Conservation (phyloP, 2,113 vertebrate genomes). For the Pelmatolapia mariae region DNA sequence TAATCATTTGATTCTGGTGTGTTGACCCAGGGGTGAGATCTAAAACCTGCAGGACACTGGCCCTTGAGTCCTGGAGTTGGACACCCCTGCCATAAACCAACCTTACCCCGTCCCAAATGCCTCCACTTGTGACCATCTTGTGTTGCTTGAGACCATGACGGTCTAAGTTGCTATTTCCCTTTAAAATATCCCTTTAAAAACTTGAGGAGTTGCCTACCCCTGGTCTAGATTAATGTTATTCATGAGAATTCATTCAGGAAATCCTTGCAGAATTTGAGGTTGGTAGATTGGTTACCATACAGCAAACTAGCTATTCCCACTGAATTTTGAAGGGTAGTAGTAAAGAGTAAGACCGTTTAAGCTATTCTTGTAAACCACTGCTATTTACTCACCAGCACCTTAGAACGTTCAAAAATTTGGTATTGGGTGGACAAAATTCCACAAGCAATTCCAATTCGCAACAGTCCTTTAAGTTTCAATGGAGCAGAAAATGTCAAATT, state of each 20-base stretch:
- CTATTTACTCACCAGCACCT: not conserved
- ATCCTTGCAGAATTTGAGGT: not conserved
- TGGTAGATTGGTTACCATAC: not conserved
- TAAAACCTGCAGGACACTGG: not conserved
- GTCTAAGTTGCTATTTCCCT: not conserved
- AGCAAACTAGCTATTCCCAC: not conserved
- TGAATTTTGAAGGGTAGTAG: not conserved
- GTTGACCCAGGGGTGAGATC: not conserved
- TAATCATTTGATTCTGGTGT: not conserved
- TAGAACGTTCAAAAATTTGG: not conserved
- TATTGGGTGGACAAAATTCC: not conserved
- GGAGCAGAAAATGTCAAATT: not conserved
- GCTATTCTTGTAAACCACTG: not conserved
- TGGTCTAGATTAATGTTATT: not conserved
- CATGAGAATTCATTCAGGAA: not conserved
- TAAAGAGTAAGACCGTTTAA: not conserved
- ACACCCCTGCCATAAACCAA: not conserved
- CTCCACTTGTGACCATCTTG: not conserved
- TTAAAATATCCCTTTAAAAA: too few species aligned
- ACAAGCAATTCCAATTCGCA: not conserved
- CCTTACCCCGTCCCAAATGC: not conserved
- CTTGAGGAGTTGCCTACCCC: not conserved
- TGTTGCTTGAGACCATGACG: rapidly evolving
- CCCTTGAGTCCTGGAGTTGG: not conserved
- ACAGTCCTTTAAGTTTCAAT: not conserved